phyloP scores from a whole-genome alignment of 2,113 vertebrate species.

The Tachysurus fulvidraco region DNA sequence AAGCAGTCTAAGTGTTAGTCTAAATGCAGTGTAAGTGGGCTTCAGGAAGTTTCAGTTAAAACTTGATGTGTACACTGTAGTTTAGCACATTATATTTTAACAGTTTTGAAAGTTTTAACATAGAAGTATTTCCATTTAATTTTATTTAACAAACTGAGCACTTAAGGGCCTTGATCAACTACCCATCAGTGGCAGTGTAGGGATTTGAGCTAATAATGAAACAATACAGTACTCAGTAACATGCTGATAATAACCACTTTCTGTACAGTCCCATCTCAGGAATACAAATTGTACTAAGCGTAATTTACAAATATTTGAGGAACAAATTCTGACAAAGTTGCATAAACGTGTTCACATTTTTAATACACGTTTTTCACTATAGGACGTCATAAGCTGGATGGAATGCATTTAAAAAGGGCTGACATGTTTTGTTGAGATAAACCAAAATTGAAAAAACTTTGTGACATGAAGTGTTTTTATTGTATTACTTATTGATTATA shows the following conservation, averaged over 20 bases:
- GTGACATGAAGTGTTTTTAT: not conserved
- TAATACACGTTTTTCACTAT: not conserved
- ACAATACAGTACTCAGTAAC: not conserved
- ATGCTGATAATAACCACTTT: not conserved
- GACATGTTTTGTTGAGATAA: not conserved
- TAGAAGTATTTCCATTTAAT: too few species aligned
- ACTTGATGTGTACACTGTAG: not conserved
- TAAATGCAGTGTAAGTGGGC: not conserved
- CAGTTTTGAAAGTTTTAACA: not conserved
- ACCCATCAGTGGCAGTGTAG: too few species aligned
- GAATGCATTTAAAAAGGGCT: not conserved
- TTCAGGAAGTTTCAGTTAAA: not conserved
- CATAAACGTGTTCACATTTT: not conserved
- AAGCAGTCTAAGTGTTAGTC: not conserved
- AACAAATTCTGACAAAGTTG: not conserved
- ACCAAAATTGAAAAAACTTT: not conserved
- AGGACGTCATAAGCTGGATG: not conserved
- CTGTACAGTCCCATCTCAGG: not conserved
- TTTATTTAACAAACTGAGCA: too few species aligned
- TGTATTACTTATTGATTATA: not conserved
- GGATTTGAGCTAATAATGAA: too few species aligned
- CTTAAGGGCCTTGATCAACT: too few species aligned
- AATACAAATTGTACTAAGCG: not conserved
- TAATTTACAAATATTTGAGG: not conserved
- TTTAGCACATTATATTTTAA: not conserved